Evolutionary conservation across 2,113 vertebrate species (phyloP), one percentile per base, ranked within the genome.

Genomic region (Heliornis fulica): DNA sequence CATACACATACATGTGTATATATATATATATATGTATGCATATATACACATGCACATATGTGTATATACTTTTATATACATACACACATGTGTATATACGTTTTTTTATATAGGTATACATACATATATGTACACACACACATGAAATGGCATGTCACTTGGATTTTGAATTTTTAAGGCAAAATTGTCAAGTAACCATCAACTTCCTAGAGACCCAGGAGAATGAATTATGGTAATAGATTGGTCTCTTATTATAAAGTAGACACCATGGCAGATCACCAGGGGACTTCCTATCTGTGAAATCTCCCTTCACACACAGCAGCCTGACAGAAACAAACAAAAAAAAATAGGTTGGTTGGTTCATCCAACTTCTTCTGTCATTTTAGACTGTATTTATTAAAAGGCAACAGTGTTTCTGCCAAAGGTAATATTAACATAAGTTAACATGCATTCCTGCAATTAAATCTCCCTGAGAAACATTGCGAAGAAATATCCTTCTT

Each of bases 391-490:
- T 65, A 43, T 92, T 96, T 95, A 88, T 86, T 46, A 48, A 93
- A 93, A 66, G 26, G n/a, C 57, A 93, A 66, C 21, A 72, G 38
- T 31, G 21, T 56, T 93, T 88, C 79, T 96, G 94, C 92, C 90
- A 96, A 96, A 91, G 68, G 80, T 87, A 96, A 91, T 87, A 94
- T 92, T 90, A 93, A 83, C 26, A 31, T 68, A 84, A 90, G 56
- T 82, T 81, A 83, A 50, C 74, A 61, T 31, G 54, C 66, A 80
- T 90, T 93, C 90, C 61, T 88, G 72, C 56, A 95, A 93, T 90
- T 70, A 94, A 92, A 92, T 89, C 66, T 96, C 83, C 83, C 72
- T 90, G 88, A 95, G 90, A 94, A 95, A 80, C 13, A 7, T 3
- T 36, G 25, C 59, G 69, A 72, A 69, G 45, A 80, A 93, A 81